Conservation (phyloP, 2,797 vertebrate species). For the Pampus argenteus region DNA sequence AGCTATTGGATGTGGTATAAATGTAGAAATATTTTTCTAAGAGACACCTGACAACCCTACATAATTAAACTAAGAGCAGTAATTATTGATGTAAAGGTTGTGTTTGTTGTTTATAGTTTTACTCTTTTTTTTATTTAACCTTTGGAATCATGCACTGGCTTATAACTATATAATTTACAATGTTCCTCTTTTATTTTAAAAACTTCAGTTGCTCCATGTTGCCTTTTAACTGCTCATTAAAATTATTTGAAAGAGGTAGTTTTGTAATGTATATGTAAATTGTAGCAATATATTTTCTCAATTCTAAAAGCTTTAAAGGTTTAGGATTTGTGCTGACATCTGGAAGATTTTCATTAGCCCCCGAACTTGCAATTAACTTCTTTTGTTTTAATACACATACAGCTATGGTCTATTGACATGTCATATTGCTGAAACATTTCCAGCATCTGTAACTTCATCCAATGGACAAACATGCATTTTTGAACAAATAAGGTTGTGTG, state of each 20-base stretch:
- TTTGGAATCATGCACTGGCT: background rate
- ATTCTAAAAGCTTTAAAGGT: background rate
- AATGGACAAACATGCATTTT: background rate
- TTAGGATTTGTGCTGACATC: background rate
- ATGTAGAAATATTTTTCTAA: background rate
- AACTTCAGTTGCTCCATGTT: too few relatives aligned
- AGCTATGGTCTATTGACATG: background rate
- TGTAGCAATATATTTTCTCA: background rate
- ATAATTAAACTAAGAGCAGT: background rate
- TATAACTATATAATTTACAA: background rate
- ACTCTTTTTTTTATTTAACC: background rate
- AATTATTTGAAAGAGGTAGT: too few relatives aligned
- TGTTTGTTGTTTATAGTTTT: background rate
- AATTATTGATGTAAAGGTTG: background rate
- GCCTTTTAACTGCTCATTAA: background rate
- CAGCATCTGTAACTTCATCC: background rate
- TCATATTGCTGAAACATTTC: background rate
- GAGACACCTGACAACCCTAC: too few relatives aligned
- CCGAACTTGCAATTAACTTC: background rate
- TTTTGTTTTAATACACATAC: background rate
- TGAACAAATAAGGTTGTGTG: background rate
- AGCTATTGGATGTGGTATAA: conserved; percentile 1
- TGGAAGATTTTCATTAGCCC: background rate
- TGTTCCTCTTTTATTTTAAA: too few relatives aligned
- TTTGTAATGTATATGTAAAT: background rate